Evolutionary conservation across 2,113 vertebrate species (phyloP).

Genomic region (Apaloderma vittatum): DNA sequence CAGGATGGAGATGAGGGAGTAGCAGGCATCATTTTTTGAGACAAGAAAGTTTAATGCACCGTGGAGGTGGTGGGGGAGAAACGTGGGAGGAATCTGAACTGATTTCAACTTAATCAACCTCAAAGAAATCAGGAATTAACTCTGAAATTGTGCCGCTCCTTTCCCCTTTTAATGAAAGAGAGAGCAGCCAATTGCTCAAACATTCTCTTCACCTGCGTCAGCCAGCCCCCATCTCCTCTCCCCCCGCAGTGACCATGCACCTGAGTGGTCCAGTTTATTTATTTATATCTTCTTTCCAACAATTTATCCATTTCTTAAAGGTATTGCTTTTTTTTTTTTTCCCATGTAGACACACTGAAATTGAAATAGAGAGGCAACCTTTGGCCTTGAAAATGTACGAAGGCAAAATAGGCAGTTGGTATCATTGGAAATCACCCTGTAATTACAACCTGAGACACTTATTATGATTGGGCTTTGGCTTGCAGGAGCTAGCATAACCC

Average conservation of each 20-base stretch:
- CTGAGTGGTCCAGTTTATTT: rapidly evolving
- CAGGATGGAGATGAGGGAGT: neutral
- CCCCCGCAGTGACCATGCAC: rapidly evolving
- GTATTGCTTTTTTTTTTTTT: neutral
- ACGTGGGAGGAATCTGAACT: constrained; percentile 53
- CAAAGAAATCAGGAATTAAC: constrained; percentile 9
- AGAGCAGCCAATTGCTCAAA: neutral
- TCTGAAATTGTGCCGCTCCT: neutral
- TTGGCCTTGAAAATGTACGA: constrained; percentile 36
- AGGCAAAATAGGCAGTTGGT: constrained; percentile 38
- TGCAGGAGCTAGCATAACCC: constrained; percentile 62
- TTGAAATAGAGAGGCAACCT: constrained; percentile 31
- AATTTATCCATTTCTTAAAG: neutral
- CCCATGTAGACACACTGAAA: neutral
- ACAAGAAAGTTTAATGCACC: neutral
- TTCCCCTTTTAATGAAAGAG: neutral
- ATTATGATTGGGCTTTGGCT: constrained; percentile 62
- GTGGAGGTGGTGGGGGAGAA: constrained; percentile 6
- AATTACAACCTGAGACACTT: constrained; percentile 58
- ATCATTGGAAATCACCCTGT: constrained; percentile 67
- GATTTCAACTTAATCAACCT: constrained; percentile 32
- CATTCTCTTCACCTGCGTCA: rapidly evolving
- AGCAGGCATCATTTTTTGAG: neutral
- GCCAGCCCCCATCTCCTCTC: neutral
- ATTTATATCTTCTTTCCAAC: neutral